Evolutionary conservation across 2,797 vertebrate genomes (phyloP).

Genomic region (Manis javanica): DNA sequence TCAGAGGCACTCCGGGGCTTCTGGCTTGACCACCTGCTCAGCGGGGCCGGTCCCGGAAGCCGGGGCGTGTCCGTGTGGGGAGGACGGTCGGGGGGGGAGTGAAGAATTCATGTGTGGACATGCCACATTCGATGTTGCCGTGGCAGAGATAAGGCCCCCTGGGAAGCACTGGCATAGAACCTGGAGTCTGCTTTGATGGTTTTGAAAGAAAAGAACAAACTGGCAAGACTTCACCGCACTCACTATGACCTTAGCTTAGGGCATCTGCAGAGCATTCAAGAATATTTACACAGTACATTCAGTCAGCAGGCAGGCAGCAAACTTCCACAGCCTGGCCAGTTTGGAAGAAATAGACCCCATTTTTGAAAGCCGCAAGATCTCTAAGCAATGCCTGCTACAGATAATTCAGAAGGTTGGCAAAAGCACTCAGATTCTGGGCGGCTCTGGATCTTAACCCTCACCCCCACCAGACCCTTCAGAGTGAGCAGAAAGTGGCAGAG

Average conservation of each 20-base stretch:
- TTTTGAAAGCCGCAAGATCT: not conserved
- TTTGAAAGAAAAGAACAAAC: not conserved
- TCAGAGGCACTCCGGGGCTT: not conserved
- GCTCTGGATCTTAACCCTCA: not conserved
- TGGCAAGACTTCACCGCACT: accelerated
- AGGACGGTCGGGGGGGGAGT: not conserved
- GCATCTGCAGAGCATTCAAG: too few species aligned
- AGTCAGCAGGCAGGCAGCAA: not conserved
- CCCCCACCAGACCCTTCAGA: not conserved
- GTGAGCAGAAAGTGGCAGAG: accelerated
- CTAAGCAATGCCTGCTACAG: not conserved
- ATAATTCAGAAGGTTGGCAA: accelerated
- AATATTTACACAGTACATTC: accelerated
- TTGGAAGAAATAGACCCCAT: not conserved
- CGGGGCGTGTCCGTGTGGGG: not conserved
- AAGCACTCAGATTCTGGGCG: too few species aligned
- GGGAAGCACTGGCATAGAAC: not conserved
- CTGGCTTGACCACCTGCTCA: not conserved
- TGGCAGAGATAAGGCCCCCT: not conserved
- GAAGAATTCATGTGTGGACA: not conserved
- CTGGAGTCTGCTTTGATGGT: not conserved
- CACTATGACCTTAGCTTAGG: too few species aligned
- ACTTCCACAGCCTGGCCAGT: accelerated
- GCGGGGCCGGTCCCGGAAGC: not conserved
- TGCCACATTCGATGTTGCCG: accelerated